Conservation (phyloP, 2,888 invertebrate genomes). For the Chrysodeixis includens region DNA sequence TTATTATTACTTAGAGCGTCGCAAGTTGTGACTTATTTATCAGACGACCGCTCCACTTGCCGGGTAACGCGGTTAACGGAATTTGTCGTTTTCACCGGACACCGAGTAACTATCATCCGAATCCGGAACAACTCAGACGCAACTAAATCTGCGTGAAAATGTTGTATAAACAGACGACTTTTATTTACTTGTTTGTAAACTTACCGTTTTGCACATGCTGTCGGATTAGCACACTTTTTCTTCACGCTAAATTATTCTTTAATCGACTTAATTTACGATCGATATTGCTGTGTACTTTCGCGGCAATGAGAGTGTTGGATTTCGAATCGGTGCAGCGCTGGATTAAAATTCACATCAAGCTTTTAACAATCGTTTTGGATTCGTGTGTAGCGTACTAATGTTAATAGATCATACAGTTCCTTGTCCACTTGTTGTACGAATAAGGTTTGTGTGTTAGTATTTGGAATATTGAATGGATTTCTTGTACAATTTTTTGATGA, state of each 20-base stretch:
- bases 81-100: slow-evolving; percentile 70
- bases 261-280: slow-evolving; percentile 13
- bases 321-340: slow-evolving; percentile 32
- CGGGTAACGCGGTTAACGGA: slow-evolving; percentile 66
- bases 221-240: slow-evolving; percentile 32
- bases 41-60: slow-evolving; percentile 57
- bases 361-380: slow-evolving; percentile 30
- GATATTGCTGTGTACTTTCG: slow-evolving; percentile 34
- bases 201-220: slow-evolving; percentile 45
- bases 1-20: slow-evolving; percentile 25
- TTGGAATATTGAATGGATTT: slow-evolving; percentile 13
- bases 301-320: slow-evolving; percentile 12
- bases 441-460: slow-evolving; percentile 47
- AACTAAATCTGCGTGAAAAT: slow-evolving; percentile 62
- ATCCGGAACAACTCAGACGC: slow-evolving; percentile 64
- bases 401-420: slow-evolving; percentile 38
- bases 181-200: slow-evolving; percentile 55
- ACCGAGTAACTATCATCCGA: slow-evolving; percentile 51
- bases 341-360: slow-evolving; percentile 50
- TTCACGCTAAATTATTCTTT: slow-evolving; percentile 30
- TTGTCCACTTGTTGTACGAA: slow-evolving; percentile 36
- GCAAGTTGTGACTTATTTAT: slow-evolving; percentile 57
- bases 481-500: neutral
- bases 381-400: slow-evolving; percentile 37
- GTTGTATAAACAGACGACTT: slow-evolving; percentile 56